phyloP scores from a whole-genome alignment of 1,140 invertebrate species.

The Zaprionus capensis region DNA sequence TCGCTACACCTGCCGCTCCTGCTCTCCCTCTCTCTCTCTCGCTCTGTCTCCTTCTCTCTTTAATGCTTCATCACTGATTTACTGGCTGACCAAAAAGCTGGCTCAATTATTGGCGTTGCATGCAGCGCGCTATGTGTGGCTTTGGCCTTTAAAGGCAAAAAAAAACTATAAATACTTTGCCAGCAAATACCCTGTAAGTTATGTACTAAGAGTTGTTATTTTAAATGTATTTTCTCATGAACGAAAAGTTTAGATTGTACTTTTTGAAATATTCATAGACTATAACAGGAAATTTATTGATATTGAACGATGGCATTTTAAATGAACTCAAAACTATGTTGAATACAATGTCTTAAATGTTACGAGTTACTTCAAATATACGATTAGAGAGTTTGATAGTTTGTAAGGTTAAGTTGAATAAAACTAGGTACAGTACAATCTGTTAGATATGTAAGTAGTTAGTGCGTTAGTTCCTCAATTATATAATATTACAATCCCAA shows the following conservation, averaged over 20 bases:
- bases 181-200: constrained; percentile 10
- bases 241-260: no score
- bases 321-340: no score
- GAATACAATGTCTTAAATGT: no score
- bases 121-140: constrained; percentile 41
- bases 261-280: neutral
- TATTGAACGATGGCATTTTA: no score
- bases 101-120: constrained; percentile 63
- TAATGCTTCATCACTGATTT: constrained; percentile 12
- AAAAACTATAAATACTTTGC: neutral
- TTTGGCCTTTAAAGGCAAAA: constrained; percentile 62
- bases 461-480: no score
- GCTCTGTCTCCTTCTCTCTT: neutral
- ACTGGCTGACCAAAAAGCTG: constrained; percentile 30
- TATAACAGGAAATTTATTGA: no score
- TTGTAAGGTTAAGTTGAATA: no score
- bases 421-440: no score
- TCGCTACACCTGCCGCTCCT: constrained; percentile 1
- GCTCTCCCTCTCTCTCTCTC: neutral
- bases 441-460: no score
- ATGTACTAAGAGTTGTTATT: neutral
- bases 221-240: neutral
- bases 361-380: no score
- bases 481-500: no score
- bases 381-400: no score